These are phyloP conservation scores for Nezara viridula DNA, from an alignment of 2,888 invertebrate genomes.

Conservation along the genomic window DNA sequence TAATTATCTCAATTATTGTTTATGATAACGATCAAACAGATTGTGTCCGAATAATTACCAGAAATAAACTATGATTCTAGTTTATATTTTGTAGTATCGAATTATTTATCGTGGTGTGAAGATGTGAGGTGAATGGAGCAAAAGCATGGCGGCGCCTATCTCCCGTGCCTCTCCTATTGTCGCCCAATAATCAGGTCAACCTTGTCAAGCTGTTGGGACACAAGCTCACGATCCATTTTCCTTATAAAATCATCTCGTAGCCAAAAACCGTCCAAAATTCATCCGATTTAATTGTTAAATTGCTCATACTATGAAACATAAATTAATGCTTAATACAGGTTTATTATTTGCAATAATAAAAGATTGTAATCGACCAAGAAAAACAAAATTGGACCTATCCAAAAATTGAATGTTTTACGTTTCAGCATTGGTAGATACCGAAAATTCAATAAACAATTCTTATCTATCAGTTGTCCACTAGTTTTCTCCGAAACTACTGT, in stretches of 20 bases:
- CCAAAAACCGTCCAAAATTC: not conserved
- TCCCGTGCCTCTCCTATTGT: not conserved
- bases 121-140: not conserved
- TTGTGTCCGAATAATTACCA: not conserved
- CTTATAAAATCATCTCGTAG: not conserved
- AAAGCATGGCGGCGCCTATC: slow-evolving; percentile 7
- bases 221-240: not conserved
- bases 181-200: slow-evolving; percentile 33
- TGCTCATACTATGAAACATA: too few relatives aligned
- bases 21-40: not conserved
- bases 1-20: not conserved
- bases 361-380: too few relatives aligned
- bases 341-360: too few relatives aligned
- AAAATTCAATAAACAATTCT: too few relatives aligned
- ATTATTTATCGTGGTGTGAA: not conserved
- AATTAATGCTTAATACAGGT: too few relatives aligned
- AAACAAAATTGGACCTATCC: too few relatives aligned
- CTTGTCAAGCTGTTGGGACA: not conserved
- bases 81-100: not conserved
- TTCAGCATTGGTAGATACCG: too few relatives aligned
- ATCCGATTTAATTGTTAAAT: too few relatives aligned
- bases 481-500: too few relatives aligned
- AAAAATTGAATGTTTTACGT: too few relatives aligned
- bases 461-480: too few relatives aligned
- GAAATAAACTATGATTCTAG: not conserved